These are phyloP conservation scores for Sternotherus odoratus DNA, from an alignment of 2,797 vertebrate genomes.

Conservation along the genomic window DNA sequence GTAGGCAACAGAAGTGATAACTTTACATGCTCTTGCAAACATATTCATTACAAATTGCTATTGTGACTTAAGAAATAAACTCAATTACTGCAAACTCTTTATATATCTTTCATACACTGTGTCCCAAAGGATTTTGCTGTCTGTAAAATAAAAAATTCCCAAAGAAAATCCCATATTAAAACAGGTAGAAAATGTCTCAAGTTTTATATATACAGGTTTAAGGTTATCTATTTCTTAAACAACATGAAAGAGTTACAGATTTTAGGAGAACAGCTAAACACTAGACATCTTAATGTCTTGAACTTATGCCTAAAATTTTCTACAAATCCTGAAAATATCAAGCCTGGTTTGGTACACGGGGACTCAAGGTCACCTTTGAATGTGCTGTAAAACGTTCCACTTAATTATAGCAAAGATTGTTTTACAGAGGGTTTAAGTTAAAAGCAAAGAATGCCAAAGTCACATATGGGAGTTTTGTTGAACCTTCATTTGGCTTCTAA, in stretches of 20 bases:
- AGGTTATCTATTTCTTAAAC: constrained; percentile 1
- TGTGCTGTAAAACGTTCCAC: background rate
- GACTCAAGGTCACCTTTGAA: background rate
- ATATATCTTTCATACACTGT: background rate
- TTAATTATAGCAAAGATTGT: background rate
- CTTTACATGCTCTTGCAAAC: background rate
- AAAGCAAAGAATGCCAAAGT: background rate
- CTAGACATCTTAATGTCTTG: background rate
- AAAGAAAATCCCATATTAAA: background rate
- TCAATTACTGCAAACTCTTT: background rate
- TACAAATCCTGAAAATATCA: background rate
- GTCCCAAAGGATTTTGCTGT: constrained; percentile 5
- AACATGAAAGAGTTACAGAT: background rate
- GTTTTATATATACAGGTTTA: constrained; percentile 28
- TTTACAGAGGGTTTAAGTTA: background rate
- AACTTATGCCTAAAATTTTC: background rate
- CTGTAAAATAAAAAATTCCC: background rate
- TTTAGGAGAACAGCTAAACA: background rate
- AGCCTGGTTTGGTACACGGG: background rate
- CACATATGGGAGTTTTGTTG: background rate
- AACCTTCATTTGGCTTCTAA: background rate
- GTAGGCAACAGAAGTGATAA: background rate
- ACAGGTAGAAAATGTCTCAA: background rate
- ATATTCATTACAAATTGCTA: background rate
- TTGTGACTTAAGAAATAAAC: background rate